Evolutionary conservation across 2,888 invertebrate species (phyloP).

Genomic region (Pseudococcus viburni): DNA sequence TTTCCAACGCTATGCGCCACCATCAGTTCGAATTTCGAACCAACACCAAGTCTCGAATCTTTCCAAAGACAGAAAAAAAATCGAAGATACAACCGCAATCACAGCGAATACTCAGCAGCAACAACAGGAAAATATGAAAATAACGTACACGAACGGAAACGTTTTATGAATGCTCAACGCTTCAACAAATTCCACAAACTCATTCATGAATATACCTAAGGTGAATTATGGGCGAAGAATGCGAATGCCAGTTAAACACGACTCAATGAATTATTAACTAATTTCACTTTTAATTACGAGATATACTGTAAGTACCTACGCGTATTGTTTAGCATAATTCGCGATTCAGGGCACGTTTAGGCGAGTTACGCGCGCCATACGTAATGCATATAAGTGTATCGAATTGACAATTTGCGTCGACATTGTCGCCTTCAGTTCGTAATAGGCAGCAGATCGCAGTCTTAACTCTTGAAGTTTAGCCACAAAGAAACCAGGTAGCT

Average conservation of each 20-base stretch:
- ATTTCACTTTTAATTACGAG: conserved; percentile 38
- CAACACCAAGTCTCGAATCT: no score
- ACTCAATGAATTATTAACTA: conserved; percentile 34
- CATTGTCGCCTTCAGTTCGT: not conserved
- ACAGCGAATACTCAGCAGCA: no score
- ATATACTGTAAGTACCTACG: not conserved
- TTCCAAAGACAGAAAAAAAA: no score
- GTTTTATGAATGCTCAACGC: not conserved
- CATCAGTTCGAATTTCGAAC: no score
- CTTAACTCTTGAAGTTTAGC: no score
- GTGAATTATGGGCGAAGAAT: conserved; percentile 19
- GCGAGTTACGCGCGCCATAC: not conserved
- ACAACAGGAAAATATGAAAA: not conserved
- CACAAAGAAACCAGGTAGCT: no score
- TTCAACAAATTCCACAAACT: not conserved
- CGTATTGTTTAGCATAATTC: not conserved
- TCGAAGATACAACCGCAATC: not conserved
- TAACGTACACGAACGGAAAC: not conserved
- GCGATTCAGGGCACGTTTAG: conserved; percentile 6
- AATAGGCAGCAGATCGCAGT: no score
- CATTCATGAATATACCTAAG: not conserved
- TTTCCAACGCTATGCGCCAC: no score
- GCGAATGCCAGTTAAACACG: conserved; percentile 19
- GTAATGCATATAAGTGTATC: not conserved
- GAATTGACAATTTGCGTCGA: not conserved